Conservation (phyloP, 2,888 invertebrate species). For the Eretmocerus hayati region DNA sequence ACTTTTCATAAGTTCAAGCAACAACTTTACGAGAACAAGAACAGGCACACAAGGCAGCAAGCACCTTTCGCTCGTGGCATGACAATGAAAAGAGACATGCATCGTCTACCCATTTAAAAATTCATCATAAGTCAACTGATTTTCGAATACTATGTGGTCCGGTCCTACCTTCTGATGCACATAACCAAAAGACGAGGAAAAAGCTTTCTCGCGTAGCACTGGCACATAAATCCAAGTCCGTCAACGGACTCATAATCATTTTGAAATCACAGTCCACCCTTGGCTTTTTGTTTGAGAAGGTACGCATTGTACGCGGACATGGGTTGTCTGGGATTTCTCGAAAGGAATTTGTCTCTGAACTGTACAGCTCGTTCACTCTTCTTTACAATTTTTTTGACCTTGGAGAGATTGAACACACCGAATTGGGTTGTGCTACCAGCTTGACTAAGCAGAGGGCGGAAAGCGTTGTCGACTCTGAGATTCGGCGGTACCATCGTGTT, state of each 20-base stretch:
- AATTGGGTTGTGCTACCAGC: conserved; percentile 37
- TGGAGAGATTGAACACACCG: conserved; percentile 29
- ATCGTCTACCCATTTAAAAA: too few species aligned
- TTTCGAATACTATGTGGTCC: too few species aligned
- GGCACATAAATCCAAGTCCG: background rate
- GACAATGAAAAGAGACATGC: too few species aligned
- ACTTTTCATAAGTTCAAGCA: too few species aligned
- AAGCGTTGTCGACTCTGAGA: conserved; percentile 20
- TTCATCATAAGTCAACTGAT: too few species aligned
- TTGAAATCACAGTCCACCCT: background rate
- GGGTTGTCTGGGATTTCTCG: conserved; percentile 32
- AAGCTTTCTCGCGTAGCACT: too few species aligned
- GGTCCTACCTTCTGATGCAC: too few species aligned
- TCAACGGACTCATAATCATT: background rate
- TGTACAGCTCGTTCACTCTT: conserved; percentile 18
- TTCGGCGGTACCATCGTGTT: conserved; percentile 4
- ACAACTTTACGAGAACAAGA: too few species aligned
- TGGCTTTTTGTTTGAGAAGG: conserved; percentile 31
- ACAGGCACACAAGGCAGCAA: too few species aligned
- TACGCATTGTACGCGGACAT: conserved; percentile 32
- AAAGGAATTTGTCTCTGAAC: conserved; percentile 34
- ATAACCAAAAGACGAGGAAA: too few species aligned
- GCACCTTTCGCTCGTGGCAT: too few species aligned
- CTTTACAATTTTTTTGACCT: conserved; percentile 25
- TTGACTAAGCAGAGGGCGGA: conserved; percentile 26